These are phyloP conservation scores for Polyommatus iphigenia DNA, from an alignment of 2,888 invertebrate genomes.

Conservation along the genomic window DNA sequence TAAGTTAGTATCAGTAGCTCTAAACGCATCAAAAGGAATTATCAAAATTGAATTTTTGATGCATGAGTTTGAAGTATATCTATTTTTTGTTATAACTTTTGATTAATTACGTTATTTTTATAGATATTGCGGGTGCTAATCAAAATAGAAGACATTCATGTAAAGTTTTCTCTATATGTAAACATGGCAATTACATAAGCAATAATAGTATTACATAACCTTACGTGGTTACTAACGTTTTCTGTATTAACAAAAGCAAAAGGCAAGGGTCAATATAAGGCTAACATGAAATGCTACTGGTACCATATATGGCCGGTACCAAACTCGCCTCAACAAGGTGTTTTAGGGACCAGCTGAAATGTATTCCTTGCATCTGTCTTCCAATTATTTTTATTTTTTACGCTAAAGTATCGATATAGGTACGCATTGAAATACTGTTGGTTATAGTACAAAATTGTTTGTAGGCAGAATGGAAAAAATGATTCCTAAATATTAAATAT, in stretches of 20 bases:
- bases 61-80: no score
- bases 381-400: constrained; percentile 20
- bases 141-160: background rate
- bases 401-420: background rate
- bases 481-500: no score
- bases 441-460: background rate
- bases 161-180: background rate
- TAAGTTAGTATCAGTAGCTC: no score
- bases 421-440: background rate
- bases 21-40: no score
- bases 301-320: constrained; percentile 54
- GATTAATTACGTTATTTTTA: no score
- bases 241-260: constrained; percentile 35
- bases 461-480: no score
- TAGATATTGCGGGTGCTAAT: no score
- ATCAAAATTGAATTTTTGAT: no score
- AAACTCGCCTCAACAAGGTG: constrained; percentile 53
- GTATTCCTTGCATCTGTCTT: constrained; percentile 52
- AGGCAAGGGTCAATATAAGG: constrained; percentile 54
- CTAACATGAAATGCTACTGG: constrained; percentile 52
- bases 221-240: constrained; percentile 28
- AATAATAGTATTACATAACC: constrained; percentile 24
- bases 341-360: constrained; percentile 55
- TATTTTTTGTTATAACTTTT: no score
- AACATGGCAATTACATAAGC: constrained; percentile 1